phyloP scores from a whole-genome alignment of 2,888 invertebrate species.

The Perizoma affinitatum region DNA sequence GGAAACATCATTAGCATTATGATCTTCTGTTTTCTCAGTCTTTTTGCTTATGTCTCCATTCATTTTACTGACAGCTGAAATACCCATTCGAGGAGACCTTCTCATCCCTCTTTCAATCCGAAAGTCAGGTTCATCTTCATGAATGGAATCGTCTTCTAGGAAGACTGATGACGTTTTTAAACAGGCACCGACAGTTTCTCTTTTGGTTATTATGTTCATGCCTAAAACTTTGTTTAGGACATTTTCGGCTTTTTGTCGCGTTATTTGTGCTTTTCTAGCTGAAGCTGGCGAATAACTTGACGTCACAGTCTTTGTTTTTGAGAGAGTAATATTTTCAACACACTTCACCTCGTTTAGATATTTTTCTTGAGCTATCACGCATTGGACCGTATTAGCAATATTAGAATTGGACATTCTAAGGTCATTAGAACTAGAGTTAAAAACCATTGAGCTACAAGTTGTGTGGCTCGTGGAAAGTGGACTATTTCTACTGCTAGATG shows the following conservation, averaged over 20 bases:
- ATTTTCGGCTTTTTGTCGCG: conserved; percentile 78
- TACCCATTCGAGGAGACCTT: conserved; percentile 77
- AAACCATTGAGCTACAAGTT: conserved; percentile 82
- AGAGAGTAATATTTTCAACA: conserved; percentile 77
- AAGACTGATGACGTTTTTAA: conserved; percentile 76
- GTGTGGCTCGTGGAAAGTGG: conserved; percentile 80
- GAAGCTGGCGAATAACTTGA: conserved; percentile 68
- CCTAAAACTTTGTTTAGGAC: conserved; percentile 78
- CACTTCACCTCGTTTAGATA: conserved; percentile 79
- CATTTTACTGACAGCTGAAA: conserved; percentile 77
- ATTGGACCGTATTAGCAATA: conserved; percentile 77
- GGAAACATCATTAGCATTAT: conserved; percentile 68
- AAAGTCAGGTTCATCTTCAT: conserved; percentile 72
- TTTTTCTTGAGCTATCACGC: conserved; percentile 81
- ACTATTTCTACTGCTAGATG: conserved; percentile 79
- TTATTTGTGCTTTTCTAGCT: conserved; percentile 73
- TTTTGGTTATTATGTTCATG: conserved; percentile 75
- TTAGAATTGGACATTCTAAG: conserved; percentile 79
- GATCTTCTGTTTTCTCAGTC: conserved; percentile 67
- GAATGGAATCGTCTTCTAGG: conserved; percentile 73
- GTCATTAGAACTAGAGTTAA: conserved; percentile 80
- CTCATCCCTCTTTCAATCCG: conserved; percentile 73
- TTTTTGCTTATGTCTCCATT: conserved; percentile 78
- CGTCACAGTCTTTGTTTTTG: conserved; percentile 62
- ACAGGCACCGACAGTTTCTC: conserved; percentile 73